Evolutionary conservation across 2,888 invertebrate genomes (phyloP), one percentile per base, ranked within the genome.

Genomic region (Steinernema scapterisci): DNA sequence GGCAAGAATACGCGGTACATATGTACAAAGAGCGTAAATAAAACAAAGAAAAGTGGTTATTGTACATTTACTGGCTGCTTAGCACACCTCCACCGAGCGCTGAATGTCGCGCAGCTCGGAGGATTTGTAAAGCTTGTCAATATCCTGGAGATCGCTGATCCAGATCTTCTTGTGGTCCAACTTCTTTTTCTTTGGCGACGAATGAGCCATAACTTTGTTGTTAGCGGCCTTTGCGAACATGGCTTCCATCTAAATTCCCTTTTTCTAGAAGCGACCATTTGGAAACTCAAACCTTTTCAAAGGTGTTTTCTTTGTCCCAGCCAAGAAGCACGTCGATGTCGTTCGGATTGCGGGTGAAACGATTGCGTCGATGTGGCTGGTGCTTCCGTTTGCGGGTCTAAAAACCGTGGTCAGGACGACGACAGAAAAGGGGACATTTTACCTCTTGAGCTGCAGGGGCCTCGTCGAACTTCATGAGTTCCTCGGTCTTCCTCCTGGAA

Each of bases 81-180:
- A 63, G 63, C 31, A 27, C 11, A 25, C 71, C 38, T 73, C 74
- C 16, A 82, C 81, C 9, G 81, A 81, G 16, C 79, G 79, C 21
- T 77, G 77, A n/a, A 86, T 84, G 75, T 86, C 86, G 16, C 86
- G 80, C 46, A 86, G 81, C 72, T 86, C 86, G 19, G 84, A 82
- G 0, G 79, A 75, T 72, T 85, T 85, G 79, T 86, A 86, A 71
- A 86, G 78, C 74, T 84, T 85, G 76, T 86, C 86, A 73, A 86
- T 86, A 73, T 86, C 86, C 80, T 83, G 46, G 72, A 80, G 71
- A 44, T 86, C 83, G 76, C 85, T 85, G 71, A 86, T 86, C 80
- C 85, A 86, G 16, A 84, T 76, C 75, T 86, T 86, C 31, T 81
- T 79, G 51, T 78, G 77, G 44, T 79, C 78, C 52, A 78, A 63